Conservation (phyloP, 2,797 vertebrate genomes). For the Pygocentrus nattereri region DNA sequence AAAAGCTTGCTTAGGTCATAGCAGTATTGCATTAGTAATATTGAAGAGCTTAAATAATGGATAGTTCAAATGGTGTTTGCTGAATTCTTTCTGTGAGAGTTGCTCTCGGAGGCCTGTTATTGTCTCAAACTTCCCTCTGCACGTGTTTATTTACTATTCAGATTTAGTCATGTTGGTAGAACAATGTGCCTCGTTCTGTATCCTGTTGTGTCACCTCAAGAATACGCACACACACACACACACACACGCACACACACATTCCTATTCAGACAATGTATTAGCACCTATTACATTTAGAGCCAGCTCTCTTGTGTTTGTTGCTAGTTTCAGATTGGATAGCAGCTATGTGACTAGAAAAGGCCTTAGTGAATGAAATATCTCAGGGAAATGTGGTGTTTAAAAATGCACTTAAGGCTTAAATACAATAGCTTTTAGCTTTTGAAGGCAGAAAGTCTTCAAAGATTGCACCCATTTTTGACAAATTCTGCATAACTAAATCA, state of each 20-base stretch:
- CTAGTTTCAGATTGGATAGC: neutral
- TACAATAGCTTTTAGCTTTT: too few relatives aligned
- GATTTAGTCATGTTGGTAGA: conserved; percentile 42
- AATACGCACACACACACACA: conserved; percentile 42
- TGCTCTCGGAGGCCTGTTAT: conserved; percentile 12
- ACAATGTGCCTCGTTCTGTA: conserved; percentile 32
- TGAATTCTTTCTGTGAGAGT: neutral
- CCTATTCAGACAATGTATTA: conserved; percentile 3
- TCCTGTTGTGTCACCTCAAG: conserved; percentile 38
- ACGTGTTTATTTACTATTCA: conserved; percentile 30
- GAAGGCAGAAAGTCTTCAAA: too few relatives aligned
- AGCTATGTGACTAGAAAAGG: neutral
- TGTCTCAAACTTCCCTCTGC: conserved; percentile 9
- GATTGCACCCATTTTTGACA: too few relatives aligned
- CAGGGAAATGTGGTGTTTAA: too few relatives aligned
- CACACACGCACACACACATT: conserved; percentile 16
- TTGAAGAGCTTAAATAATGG: neutral
- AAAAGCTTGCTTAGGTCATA: neutral
- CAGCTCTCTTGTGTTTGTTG: conserved; percentile 6
- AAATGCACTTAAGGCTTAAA: too few relatives aligned
- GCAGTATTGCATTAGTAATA: neutral
- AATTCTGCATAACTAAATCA: too few relatives aligned
- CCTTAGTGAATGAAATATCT: too few relatives aligned
- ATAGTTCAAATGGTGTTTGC: too few relatives aligned
- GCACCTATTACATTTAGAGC: neutral